Conservation (phyloP, 2,888 invertebrate species). For the Drosophila percnosoma region DNA sequence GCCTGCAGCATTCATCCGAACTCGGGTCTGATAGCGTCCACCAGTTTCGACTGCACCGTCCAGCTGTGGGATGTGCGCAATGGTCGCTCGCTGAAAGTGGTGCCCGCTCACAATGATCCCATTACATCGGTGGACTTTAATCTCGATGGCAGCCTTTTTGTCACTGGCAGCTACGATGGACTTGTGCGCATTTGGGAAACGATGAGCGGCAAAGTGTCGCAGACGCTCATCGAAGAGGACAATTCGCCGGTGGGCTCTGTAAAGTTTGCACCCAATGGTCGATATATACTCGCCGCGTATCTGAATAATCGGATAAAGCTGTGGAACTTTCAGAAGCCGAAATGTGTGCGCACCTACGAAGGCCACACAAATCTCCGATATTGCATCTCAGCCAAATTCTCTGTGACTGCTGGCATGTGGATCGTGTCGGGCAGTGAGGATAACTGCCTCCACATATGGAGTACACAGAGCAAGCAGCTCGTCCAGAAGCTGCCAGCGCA, state of each 20-base stretch:
- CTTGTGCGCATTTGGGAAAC: slow-evolving; percentile 99
- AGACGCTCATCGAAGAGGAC: slow-evolving; percentile 99
- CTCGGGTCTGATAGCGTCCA: slow-evolving; percentile 98
- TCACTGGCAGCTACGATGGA: slow-evolving; percentile 99
- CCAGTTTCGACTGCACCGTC: slow-evolving; percentile 99
- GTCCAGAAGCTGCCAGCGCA: slow-evolving; percentile 98
- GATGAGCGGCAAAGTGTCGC: slow-evolving; percentile 98
- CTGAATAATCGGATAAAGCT: slow-evolving; percentile 98
- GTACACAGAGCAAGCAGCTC: slow-evolving; percentile 98
- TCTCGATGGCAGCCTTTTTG: slow-evolving; percentile 98
- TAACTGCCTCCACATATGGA: slow-evolving; percentile 99
- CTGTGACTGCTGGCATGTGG: slow-evolving; percentile 99
- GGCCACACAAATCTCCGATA: slow-evolving; percentile 99
- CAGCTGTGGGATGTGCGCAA: slow-evolving; percentile 99
- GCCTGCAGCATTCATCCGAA: slow-evolving; percentile 99
- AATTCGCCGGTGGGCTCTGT: slow-evolving; percentile 99
- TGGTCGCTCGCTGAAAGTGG: slow-evolving; percentile 97
- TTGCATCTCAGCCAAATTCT: slow-evolving; percentile 99
- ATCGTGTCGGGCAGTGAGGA: slow-evolving; percentile 99
- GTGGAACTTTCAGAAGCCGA: slow-evolving; percentile 99
- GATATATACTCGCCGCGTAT: slow-evolving; percentile 98
- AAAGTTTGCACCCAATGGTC: slow-evolving; percentile 99
- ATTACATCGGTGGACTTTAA: slow-evolving; percentile 99
- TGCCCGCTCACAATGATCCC: slow-evolving; percentile 99
- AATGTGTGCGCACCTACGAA: slow-evolving; percentile 98